Base-by-base conservation (phyloP, 2,888 invertebrate genomes). In the Smittia aterrima region DNA sequence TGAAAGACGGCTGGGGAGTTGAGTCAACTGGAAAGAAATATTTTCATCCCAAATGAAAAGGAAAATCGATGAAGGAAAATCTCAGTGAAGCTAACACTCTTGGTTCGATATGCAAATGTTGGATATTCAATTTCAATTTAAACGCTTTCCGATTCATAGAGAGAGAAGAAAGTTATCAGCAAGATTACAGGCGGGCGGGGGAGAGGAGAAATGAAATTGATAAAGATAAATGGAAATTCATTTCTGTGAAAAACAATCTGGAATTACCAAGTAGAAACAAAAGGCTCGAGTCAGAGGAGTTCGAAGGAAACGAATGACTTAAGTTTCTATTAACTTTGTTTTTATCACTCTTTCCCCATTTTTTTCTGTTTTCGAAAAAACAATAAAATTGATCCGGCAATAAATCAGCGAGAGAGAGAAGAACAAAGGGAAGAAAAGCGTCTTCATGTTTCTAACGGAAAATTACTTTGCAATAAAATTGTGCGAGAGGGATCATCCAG, bases 301-400 rank as follows among this genome's bases (percentile, higher is more conserved):
- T n/a, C 22, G 47, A 68, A 13, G n/a, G 41, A 13, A 68, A 47
- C 20, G 47, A 68, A 53, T 22, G 70, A 54, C 27, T 54, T 25
- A 71, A 32, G 25, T 54, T 71, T 71, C 70, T 71, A 71, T 71
- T 71, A 71, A 71, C 70, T 71, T 71, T 71, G 11, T 71, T 71
- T 54, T 71, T 54, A 71, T 71, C 70, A 41, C 41, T 41, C 38
- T 41, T 20, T 9, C 3, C 9, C n/a, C 40, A n/a, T 47, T 68
- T 22, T 67, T 13, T 7, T 58, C n/a, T 22, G 18, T 58, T 58
- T 58, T 22, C n/a, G 18, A 22, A 22, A 58, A 58, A 58, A 58
- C 58, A 58, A 58, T 58, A 58, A 58, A 58, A 58, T 58, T 58
- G 58, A 58, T 58, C 58, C 58, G 22, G 22, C 22, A 58, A 58